phyloP scores from a whole-genome alignment of 2,113 vertebrate species.

The Dicentrarchus labrax region DNA sequence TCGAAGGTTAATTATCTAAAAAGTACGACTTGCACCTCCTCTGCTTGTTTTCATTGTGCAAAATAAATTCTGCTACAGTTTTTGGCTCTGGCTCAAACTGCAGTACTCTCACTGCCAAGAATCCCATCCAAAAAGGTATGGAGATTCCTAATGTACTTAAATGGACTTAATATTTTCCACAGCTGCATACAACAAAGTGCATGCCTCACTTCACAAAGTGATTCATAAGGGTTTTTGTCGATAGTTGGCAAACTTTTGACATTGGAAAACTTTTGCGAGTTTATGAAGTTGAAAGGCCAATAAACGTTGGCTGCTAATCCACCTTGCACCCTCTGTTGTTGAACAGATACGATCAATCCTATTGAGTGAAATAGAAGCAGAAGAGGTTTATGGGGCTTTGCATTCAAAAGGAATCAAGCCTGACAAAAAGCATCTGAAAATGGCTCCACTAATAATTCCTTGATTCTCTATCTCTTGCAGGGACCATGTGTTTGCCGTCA shows the following conservation, averaged over 20 bases:
- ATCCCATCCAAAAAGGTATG: constrained; percentile 37
- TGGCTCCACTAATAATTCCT: neutral
- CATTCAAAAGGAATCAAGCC: neutral
- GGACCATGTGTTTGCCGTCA: constrained; percentile 93
- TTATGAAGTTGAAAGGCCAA: constrained; percentile 44
- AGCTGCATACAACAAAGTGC: constrained; percentile 53
- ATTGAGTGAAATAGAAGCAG: neutral
- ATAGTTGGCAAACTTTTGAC: constrained; percentile 31
- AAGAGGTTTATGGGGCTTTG: constrained; percentile 9
- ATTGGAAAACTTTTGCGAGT: constrained; percentile 14
- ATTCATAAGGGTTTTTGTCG: constrained; percentile 41
- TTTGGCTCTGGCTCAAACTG: constrained; percentile 43
- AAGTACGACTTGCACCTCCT: constrained; percentile 35
- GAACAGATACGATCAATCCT: constrained; percentile 27
- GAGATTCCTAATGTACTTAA: constrained; percentile 52
- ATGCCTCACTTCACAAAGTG: constrained; percentile 32
- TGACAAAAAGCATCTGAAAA: neutral
- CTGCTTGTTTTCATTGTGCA: constrained; percentile 37
- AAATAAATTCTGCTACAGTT: constrained; percentile 42
- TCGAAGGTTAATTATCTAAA: constrained; percentile 62
- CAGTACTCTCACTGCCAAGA: constrained; percentile 51
- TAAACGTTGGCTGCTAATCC: constrained; percentile 33
- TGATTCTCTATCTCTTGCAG: constrained; percentile 74
- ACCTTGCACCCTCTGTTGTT: constrained; percentile 13
- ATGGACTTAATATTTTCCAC: constrained; percentile 60